phyloP scores from a whole-genome alignment of 2,888 invertebrate species.

The Hoplodrina ambigua region DNA sequence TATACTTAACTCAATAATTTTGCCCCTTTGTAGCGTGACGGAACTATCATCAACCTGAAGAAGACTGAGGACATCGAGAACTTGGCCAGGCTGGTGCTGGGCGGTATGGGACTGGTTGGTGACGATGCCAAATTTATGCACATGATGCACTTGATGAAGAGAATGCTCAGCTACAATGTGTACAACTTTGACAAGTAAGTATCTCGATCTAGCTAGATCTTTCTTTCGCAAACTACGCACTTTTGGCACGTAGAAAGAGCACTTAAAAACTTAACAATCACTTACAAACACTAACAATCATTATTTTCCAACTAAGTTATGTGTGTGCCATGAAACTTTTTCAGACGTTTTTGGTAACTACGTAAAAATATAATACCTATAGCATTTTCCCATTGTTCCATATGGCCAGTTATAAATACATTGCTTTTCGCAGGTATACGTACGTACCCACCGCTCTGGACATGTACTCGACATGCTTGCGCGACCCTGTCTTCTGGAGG shows the following conservation, averaged over 20 bases:
- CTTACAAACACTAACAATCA: not conserved
- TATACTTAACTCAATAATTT: not conserved
- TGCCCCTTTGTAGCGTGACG: slow-evolving; percentile 83
- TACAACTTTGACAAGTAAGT: slow-evolving; percentile 85
- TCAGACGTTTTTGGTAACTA: no score
- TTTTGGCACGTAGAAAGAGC: not conserved
- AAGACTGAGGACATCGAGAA: slow-evolving; percentile 92
- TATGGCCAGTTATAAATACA: not conserved
- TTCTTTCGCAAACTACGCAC: not conserved
- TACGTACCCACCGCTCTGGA: slow-evolving; percentile 91
- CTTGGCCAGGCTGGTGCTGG: slow-evolving; percentile 92
- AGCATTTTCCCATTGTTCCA: not conserved
- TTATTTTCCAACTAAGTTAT: not conserved
- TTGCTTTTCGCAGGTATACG: slow-evolving; percentile 76
- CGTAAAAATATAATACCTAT: no score
- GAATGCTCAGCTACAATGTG: slow-evolving; percentile 77
- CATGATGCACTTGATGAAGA: slow-evolving; percentile 79
- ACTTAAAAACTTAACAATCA: not conserved
- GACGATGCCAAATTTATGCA: slow-evolving; percentile 90
- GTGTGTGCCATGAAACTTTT: not conserved
- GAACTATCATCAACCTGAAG: slow-evolving; percentile 91
- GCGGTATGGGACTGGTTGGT: slow-evolving; percentile 89
- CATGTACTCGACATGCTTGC: slow-evolving; percentile 91
- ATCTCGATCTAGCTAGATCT: not conserved
- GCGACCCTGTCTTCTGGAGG: slow-evolving; percentile 94